Evolutionary conservation across 1,140 invertebrate genomes (phyloP), one percentile per base, ranked within the genome.

Genomic region (Nasonia giraulti): DNA sequence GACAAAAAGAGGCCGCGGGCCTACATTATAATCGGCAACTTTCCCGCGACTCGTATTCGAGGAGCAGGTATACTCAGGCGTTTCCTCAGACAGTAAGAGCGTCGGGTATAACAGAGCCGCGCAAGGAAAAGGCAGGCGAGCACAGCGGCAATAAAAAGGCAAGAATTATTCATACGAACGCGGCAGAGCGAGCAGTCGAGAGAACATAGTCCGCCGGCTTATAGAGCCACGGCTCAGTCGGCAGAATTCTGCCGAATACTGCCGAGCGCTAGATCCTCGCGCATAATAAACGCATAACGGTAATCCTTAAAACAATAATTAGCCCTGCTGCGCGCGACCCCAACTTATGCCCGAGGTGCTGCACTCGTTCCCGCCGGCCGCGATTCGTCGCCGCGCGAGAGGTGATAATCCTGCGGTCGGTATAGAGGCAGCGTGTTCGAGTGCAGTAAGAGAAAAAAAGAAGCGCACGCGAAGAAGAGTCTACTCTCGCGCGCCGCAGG

Each of bases 251-350:
- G 89, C 89, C 90, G 87, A 92, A 92, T 89, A 91, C 91, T 91
- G 91, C 83, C 85, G 80, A 84, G 84, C 82, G 73, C 47, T n/a
- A 88, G 89, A 89, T 91, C 87, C 89, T 89, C 84, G 91, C 88
- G 92, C 88, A 92, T 92, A 92, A 92, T 92, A 92, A 92, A 92
- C 90, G 88, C 91, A 92, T 92, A 92, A 92, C 88, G 89, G 89
- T 92, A 92, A 92, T 92, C 92, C 91, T 91, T 91, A 91, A 92
- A 92, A 92, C 91, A 92, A 92, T 92, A 92, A 92, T 92, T 92
- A 92, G 91, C 89, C 88, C 73, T 81, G 87, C 85, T 88, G 76
- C 76, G 55, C 50, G 78, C 75, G 80, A 74, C 80, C 47, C 27
- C 37, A 11, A 33, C 20, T 20, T 75, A 75, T 75, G 44, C 82